These are phyloP conservation scores for Telmatochromis sp. DNA, from an alignment of 2,113 vertebrate genomes.

Conservation along the genomic window DNA sequence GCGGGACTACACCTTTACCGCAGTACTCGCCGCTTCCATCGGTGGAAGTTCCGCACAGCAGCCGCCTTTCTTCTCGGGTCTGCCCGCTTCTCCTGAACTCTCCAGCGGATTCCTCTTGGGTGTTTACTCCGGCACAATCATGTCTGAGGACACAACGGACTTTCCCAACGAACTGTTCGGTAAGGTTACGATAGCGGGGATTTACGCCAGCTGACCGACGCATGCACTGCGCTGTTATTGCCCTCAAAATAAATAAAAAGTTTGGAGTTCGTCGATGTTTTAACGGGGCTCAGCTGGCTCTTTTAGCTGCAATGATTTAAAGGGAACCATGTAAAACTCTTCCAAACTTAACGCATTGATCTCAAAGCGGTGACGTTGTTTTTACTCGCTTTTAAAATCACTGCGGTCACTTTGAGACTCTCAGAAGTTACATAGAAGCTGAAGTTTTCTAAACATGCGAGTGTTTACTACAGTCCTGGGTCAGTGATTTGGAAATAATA, in stretches of 20 bases:
- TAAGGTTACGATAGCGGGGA: constrained; percentile 40
- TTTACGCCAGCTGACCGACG: background rate
- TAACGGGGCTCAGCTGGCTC: background rate
- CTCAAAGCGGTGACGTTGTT: background rate
- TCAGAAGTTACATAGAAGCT: rapidly evolving
- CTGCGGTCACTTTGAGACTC: background rate
- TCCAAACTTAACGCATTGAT: background rate
- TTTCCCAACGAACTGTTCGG: constrained; percentile 77
- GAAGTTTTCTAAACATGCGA: background rate
- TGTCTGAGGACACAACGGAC: constrained; percentile 76
- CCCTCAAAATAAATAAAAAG: background rate
- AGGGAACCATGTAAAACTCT: background rate
- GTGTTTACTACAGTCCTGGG: rapidly evolving
- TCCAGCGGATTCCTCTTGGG: background rate
- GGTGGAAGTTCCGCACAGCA: background rate
- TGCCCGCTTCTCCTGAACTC: background rate
- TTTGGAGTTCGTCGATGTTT: background rate
- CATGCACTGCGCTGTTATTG: background rate
- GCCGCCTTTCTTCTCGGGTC: background rate
- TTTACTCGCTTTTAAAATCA: background rate
- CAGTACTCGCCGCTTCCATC: background rate
- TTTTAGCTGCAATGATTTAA: background rate
- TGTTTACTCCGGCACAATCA: constrained; percentile 35
- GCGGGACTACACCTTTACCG: background rate
- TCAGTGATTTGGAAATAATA: background rate